Evolutionary conservation across 1,140 invertebrate species (phyloP).

Genomic region (Rhyacophila brunnea): DNA sequence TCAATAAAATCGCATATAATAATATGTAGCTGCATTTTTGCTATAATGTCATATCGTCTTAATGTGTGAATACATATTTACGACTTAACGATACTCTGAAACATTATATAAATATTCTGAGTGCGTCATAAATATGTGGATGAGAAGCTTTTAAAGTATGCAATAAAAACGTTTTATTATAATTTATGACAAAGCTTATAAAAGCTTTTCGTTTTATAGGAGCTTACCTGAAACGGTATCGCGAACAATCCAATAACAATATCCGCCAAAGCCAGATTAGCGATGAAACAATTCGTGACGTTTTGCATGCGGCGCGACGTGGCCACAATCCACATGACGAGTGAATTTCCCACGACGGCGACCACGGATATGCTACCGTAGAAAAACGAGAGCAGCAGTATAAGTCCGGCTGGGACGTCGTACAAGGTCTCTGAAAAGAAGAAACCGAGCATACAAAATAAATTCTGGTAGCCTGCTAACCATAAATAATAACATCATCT

Average conservation of each 20-base stretch:
- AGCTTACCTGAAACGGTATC: slow-evolving; percentile 78
- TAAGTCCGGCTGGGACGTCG: slow-evolving; percentile 69
- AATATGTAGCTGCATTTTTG: no score
- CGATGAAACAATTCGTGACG: slow-evolving; percentile 81
- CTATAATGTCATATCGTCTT: no score
- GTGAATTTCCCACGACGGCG: slow-evolving; percentile 75
- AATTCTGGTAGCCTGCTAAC: not conserved
- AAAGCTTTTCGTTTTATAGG: no score
- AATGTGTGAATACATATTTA: no score
- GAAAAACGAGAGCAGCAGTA: slow-evolving; percentile 71
- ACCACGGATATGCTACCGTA: slow-evolving; percentile 80
- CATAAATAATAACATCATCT: no score
- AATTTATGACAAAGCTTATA: not conserved
- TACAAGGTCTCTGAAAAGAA: slow-evolving; percentile 57
- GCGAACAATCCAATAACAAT: slow-evolving; percentile 77
- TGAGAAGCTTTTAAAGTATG: no score
- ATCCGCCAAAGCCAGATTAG: slow-evolving; percentile 75
- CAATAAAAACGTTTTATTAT: no score
- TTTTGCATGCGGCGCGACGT: slow-evolving; percentile 74
- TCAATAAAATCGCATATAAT: no score
- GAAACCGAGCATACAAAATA: not conserved
- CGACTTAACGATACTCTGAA: no score
- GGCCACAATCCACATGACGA: slow-evolving; percentile 80
- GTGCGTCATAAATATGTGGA: no score
- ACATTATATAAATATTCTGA: no score